Percentiles rank a stretch among this genome's conserved stretches.
These are phyloP conservation scores for Ctena decussata DNA, from an alignment of 2,888 invertebrate species.

Conservation along the genomic window DNA sequence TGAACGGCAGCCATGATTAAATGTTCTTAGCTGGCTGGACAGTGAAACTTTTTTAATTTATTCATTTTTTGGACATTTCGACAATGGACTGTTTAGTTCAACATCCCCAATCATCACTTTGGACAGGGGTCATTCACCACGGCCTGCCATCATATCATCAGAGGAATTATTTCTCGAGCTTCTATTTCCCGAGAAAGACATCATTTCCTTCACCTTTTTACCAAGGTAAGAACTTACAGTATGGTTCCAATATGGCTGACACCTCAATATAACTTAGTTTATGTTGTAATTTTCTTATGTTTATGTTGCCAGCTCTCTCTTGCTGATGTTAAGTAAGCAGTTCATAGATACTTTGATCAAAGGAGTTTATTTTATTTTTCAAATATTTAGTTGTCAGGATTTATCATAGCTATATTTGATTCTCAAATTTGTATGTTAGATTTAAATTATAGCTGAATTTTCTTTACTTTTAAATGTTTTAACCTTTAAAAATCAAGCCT, in stretches of 20 bases:
- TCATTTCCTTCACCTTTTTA: constrained; percentile 66
- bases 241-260: not conserved
- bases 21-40: constrained; percentile 63
- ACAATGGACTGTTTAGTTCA: constrained; percentile 77
- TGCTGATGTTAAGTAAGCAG: not conserved
- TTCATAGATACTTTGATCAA: too few species aligned
- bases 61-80: constrained; percentile 24
- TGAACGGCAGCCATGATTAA: constrained; percentile 63
- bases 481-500: too few species aligned
- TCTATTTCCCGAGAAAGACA: constrained; percentile 72
- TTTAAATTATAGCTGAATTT: too few species aligned
- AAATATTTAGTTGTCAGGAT: too few species aligned
- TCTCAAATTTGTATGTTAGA: too few species aligned
- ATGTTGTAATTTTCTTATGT: constrained; percentile 1
- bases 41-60: constrained; percentile 46
- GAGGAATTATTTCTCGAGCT: constrained; percentile 70
- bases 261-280: not conserved
- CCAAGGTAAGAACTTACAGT: constrained; percentile 59
- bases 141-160: constrained; percentile 69
- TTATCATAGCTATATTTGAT: too few species aligned
- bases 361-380: too few species aligned
- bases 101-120: constrained; percentile 69
- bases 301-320: not conserved
- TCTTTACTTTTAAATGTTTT: too few species aligned
- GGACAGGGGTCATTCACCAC: constrained; percentile 74